Evolutionary conservation across 2,888 invertebrate genomes (phyloP), one percentile per base, ranked within the genome.

Genomic region (Altica lythri): DNA sequence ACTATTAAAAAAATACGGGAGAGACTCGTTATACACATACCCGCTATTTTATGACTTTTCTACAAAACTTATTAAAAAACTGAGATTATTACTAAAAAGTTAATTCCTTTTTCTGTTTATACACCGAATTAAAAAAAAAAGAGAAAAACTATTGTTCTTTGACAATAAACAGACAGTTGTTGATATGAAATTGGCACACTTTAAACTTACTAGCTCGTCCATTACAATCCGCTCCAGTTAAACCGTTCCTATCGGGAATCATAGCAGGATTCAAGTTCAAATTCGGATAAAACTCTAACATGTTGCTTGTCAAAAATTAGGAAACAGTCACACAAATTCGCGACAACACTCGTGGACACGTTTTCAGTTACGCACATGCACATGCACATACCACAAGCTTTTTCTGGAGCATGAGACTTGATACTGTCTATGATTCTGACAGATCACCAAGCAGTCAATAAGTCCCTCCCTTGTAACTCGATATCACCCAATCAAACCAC

Each of bases 261-360:
- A 85, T 80, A 57, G 82, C 74, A 18, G 75, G 69, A 59, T 75
- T 74, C 43, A 77, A 71, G 65, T 81, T 83, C 62, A 84, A 78
- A 70, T 83, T 83, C 52, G 85, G 83, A 73, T 86, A 86, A 76
- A 86, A 86, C 74, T 86, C 86, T 78, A 86, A 81, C 86, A 86
- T 86, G 71, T 77, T 80, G 50, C 40, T 13, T 13, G 12, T 18
- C 53, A 37, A 18, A 17, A 12, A 37, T 12, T 9, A 34, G 34
- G 47, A 30, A 45, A 48, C 57, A 48, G 48, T 45, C 52, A 60
- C 57, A 49, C 34, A 44, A 18, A 25, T 37, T 17, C 47, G 22
- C 49, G 47, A 4, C 16, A 9, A n/a, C 53, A 47, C 37, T 30
- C 27, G 38, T 34, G 43, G n/a, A 35, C 48, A 42, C 50, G 43